Base-by-base conservation (phyloP, 2,888 invertebrate genomes). In the Bhutanitis thaidina region DNA sequence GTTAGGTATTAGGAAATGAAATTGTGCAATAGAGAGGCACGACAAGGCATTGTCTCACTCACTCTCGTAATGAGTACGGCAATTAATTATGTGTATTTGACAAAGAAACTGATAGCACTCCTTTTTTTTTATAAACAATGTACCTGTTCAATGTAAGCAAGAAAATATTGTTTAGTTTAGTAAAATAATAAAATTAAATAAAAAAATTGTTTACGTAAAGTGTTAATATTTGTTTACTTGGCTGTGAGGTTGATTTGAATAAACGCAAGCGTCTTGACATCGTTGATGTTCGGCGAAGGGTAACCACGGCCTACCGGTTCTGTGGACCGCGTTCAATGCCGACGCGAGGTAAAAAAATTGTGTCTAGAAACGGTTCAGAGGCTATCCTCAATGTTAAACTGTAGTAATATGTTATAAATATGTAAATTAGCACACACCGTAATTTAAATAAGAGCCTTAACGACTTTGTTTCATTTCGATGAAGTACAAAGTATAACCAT, bases 221-320 rank as follows among this genome's bases (percentile, higher is more conserved):
- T 5, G 34, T 30, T 30, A 30, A 34, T 12, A 30, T 9, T 50
- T 20, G 20, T 20, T 20, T 20, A 20, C 20, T 57, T 54, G 56
- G 57, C 55, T 56, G 59, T 61, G 57, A 61, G 59, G 59, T 69
- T 65, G 58, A 64, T 69, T 71, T 69, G 59, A 65, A 67, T 72
- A 68, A 65, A 63, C 62, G 64, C 60, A 60, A 40, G 46, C 41
- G 37, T 45, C 32, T 34, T 54, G 52, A 51, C 52, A 62, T 62
- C 57, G 58, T 49, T 58, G 70, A 69, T 74, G 79, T 67, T 73
- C 76, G 77, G 74, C 78, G 88, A 84, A 85, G 85, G 85, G 83
- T 81, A 83, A 80, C 86, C 77, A 66, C 79, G 76, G 71, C 69
- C 71, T 85, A 86, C 87, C 87, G 87, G 87, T 87, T 85, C 77